Evolutionary conservation across 2,797 vertebrate genomes (phyloP).

Genomic region (Danio albolineatus): DNA sequence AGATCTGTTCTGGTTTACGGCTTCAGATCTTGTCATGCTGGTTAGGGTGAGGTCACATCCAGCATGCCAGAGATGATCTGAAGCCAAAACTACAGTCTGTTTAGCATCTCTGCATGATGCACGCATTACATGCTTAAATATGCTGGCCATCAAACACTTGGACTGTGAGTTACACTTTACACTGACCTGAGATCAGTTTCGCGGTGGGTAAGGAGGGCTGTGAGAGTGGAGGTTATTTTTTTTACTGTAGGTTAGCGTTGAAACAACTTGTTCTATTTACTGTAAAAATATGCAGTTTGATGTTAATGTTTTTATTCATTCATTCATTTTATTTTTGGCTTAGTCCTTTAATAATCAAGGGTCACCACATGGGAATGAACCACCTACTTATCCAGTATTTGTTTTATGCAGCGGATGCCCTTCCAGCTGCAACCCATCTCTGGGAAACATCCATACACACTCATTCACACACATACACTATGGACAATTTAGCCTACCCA

Average conservation of each 20-base stretch:
- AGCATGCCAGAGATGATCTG: neutral
- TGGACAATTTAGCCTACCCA: no score
- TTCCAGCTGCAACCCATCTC: no score
- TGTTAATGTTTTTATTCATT: no score
- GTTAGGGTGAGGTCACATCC: conserved; percentile 2
- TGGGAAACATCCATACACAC: no score
- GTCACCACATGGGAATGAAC: no score
- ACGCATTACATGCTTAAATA: conserved; percentile 34
- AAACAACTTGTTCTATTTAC: no score
- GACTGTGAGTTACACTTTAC: neutral
- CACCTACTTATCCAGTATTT: no score
- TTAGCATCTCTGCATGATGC: conserved; percentile 29
- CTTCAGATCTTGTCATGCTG: conserved; percentile 35
- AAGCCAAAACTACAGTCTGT: conserved; percentile 24
- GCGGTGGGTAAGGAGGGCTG: neutral
- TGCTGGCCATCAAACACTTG: neutral
- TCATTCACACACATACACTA: no score
- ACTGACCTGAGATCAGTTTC: conserved; percentile 2
- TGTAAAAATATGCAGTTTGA: no score
- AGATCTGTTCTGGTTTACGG: conserved; percentile 3
- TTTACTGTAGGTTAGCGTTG: neutral
- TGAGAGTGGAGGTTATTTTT: neutral
- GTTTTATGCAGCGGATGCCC: no score
- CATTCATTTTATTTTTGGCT: no score
- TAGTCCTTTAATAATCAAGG: no score